phyloP scores from a whole-genome alignment of 2,888 invertebrate genomes.

The Drosophila limbata region DNA sequence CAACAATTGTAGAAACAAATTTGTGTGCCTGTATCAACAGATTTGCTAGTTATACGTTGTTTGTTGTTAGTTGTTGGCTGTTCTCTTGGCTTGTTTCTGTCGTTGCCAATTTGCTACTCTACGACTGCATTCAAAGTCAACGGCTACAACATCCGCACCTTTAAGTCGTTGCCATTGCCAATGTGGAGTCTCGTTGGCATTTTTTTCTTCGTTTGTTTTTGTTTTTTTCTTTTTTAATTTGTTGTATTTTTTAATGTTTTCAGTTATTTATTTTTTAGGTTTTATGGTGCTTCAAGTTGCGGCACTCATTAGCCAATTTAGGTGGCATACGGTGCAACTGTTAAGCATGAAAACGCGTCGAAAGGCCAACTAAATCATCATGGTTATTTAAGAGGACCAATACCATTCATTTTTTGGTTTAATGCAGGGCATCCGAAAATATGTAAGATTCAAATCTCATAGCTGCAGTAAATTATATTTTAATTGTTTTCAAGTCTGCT shows the following conservation, averaged over 20 bases:
- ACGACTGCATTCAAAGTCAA: conserved; percentile 63
- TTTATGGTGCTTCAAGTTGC: conserved; percentile 55
- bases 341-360: conserved; percentile 22
- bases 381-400: conserved; percentile 3
- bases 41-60: conserved; percentile 27
- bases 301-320: conserved; percentile 73
- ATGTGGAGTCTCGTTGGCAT: conserved; percentile 18
- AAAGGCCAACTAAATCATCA: conserved; percentile 16
- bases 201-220: conserved; percentile 39
- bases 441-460: neutral
- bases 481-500: no score
- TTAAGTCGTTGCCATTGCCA: conserved; percentile 49
- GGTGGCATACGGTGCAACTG: conserved; percentile 54
- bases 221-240: conserved; percentile 15
- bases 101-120: conserved; percentile 73
- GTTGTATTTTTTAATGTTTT: conserved; percentile 32
- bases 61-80: conserved; percentile 35
- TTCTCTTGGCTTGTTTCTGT: conserved; percentile 31
- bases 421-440: neutral
- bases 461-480: no score
- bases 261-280: conserved; percentile 56
- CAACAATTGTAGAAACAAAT: conserved; percentile 75
- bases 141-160: conserved; percentile 68
- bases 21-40: conserved; percentile 45
- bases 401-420: conserved; percentile 1